Base-by-base conservation (phyloP, 1,140 invertebrate species). In the Heliconius congener region DNA sequence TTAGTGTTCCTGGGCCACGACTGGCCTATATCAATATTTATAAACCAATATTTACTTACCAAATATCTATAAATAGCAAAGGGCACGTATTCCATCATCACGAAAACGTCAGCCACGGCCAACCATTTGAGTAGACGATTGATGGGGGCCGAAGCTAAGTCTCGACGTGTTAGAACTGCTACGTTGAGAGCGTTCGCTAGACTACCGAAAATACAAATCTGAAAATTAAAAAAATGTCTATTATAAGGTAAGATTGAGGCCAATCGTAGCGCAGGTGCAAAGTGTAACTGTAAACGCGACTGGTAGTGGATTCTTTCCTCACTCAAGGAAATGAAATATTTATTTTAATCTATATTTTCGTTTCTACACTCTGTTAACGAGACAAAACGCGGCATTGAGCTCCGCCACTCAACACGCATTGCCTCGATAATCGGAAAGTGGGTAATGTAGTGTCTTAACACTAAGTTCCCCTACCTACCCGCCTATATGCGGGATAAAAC, bases 161-260 rank as follows among this genome's bases (percentile, higher is more conserved):
- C 97, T 82, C 97, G 97, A 50, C 97, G 95, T 1, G 98, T 99
- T 37, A 99, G 91, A 1, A 99, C 98, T 3, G 97, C 96, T 55
- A 99, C 97, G 88, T 99, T 99, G 52, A 99, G 93, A 18, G 98
- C 94, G 88, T 99, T 99, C n/a, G 98, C 97, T 75, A 99, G 94
- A 57, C 97, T 97, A 30, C 98, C 98, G 84, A 99, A 98, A 34
- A 97, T 91, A 90, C 98, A 99, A 3, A 99, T 97, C 95, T 96
- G 88, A 74, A 73, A 79, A n/a, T 8, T 30, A 37, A 37, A 37
- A 37, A 8, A 37, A 37, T 37, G 34, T 37, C 8, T 37, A 37
- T 6, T 37, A 19, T 19, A 55, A 19, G 0, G 19, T 55, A 19
- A 19, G 1, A 19, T 55, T 34, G 34, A 37, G 34, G 34, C 6